Evolutionary conservation across 2,888 invertebrate species (phyloP), one percentile per base, ranked within the genome.

Genomic region (Diarsia dahlii): DNA sequence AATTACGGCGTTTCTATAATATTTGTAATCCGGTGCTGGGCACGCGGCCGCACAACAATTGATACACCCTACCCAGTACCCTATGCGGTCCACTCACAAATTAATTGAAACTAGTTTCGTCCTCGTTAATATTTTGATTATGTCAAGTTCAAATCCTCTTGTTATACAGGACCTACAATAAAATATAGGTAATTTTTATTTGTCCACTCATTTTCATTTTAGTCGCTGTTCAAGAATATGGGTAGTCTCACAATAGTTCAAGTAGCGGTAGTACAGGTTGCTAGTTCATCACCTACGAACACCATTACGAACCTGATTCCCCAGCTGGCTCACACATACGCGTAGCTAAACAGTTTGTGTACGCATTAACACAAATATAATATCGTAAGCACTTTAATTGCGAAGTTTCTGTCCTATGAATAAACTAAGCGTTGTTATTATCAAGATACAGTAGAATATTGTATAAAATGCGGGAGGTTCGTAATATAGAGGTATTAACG

Each of bases 1-100:
- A 95, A 95, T 96, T 95, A 95, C 95, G 91, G 92, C 93, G 94
- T 94, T 95, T 95, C 95, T 95, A 94, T 94, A 95, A 95, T 93
- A 94, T 94, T 94, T 93, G 93, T 94, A 94, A 94, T 93, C 93
- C 93, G 89, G 84, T 76, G 86, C 89, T 86, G 92, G 92, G 91
- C 94, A 93, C 90, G 92, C 93, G 94, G 91, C 92, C 90, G 86
- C 86, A 87, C 89, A 89, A 93, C 93, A 92, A 94, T 93, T 91
- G 92, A 91, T 91, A 90, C 91, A 91, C 93, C 92, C 92, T 89
- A 90, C 90, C 23, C 56, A 23, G 54, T 23, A 56, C 56, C 86
- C 90, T 84, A 87, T 66, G 76, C 69, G 80, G 73, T 80, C 89
- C 87, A 82, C 80, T 82, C 80, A 88, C 87, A 92, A 92, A 94